These are phyloP conservation scores for Polypedilum pembai DNA, from an alignment of 1,140 invertebrate genomes.

Conservation along the genomic window DNA sequence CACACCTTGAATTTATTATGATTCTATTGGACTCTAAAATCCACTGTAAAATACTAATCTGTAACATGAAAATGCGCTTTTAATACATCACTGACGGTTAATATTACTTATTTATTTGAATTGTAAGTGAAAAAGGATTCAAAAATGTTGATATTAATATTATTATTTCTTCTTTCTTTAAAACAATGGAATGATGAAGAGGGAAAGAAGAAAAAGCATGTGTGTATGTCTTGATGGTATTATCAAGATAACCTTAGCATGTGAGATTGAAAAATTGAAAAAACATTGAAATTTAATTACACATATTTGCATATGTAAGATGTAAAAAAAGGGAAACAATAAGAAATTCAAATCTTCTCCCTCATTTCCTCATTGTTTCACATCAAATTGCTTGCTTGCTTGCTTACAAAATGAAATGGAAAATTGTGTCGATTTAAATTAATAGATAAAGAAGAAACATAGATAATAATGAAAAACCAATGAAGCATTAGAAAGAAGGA, in stretches of 20 bases:
- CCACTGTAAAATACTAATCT: too few species aligned
- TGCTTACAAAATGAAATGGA: not conserved
- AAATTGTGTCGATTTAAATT: constrained; percentile 19
- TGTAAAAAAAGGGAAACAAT: not conserved
- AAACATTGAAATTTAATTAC: constrained; percentile 19
- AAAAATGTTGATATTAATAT: constrained; percentile 19
- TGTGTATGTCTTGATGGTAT: constrained; percentile 7
- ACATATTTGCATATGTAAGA: constrained; percentile 13
- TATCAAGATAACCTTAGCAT: constrained; percentile 15
- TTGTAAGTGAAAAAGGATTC: not conserved
- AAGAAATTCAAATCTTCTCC: not conserved
- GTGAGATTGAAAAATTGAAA: not conserved
- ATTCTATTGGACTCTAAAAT: too few species aligned
- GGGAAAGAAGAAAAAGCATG: not conserved
- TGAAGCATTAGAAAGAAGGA: not conserved
- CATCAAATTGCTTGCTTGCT: not conserved
- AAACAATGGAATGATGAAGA: not conserved
- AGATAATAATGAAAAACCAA: constrained; percentile 13
- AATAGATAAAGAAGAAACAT: constrained; percentile 19
- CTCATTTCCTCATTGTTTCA: not conserved
- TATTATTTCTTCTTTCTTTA: not conserved
- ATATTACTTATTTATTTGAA: too few species aligned
- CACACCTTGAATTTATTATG: too few species aligned
- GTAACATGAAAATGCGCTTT: too few species aligned
- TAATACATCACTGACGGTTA: too few species aligned